Base-by-base conservation (phyloP, 1,140 invertebrate species). In the Drosophila lacteicornis region DNA sequence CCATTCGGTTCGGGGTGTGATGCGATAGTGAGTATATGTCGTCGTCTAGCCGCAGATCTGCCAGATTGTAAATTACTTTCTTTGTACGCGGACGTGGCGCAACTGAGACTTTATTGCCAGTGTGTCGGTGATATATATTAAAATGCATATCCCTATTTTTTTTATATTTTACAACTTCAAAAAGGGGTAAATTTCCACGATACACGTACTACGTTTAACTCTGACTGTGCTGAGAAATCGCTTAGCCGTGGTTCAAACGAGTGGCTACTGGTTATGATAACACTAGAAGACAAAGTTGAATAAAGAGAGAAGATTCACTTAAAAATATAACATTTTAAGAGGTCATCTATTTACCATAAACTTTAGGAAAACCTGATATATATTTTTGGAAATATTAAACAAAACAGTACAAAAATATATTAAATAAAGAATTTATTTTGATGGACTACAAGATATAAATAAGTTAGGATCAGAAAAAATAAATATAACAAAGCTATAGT, bases 31-130 rank as follows among this genome's bases (percentile, higher is more conserved):
- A 22, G 47, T 51, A 40, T 71, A 51, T 73, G 45, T 53, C 50
- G 38, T 30, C 19, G 57, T 51, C 46, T 50, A 56, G 49, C 42
- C 56, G 38, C 22, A 67, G 33, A 42, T 58, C 25, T 36, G 19
- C n/a, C 58, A 56, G 43, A 77, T 69, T 38, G 63, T 79, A 79
- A 79, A 79, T 78, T 70, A 70, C 46, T 57, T 51, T 53, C 40
- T 56, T 62, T 61, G 67, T 62, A 13, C 51, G 51, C 74, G 50
- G 19, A 60, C 74, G 74, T 55, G 42, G 45, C 27, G 7, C 15
- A 33, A 15, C 38, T 27, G 50, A 2, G 40, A 45, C 25, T 77
- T 78, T 61, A 78, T 55, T 30, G 46, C 74, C 11, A 27, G 9
- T 22, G 17, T 25, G 30, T 22, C 40, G n/a, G 36, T 22, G 27